Conservation (phyloP, 2,113 vertebrate species). For the Naja naja region DNA sequence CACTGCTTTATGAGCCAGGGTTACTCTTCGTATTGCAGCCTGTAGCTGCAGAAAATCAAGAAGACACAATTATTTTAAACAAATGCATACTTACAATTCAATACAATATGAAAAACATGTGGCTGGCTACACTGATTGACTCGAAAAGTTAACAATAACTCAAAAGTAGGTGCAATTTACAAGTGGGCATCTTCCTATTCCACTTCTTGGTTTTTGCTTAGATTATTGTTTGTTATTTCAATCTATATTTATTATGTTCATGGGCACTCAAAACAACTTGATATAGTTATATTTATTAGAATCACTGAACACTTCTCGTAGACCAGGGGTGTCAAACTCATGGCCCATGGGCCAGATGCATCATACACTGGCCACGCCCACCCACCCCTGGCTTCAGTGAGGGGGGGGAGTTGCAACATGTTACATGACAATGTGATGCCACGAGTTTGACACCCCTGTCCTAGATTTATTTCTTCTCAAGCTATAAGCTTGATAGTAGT, state of each 20-base stretch:
- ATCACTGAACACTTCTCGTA: neutral
- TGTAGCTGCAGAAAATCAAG: slow-evolving; percentile 72
- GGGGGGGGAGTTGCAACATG: too few species aligned
- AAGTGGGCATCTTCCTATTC: neutral
- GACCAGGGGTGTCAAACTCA: too few species aligned
- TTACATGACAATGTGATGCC: too few species aligned
- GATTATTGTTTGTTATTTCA: neutral
- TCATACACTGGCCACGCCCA: too few species aligned
- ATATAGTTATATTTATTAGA: neutral
- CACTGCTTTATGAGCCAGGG: slow-evolving; percentile 82
- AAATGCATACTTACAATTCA: neutral
- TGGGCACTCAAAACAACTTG: neutral
- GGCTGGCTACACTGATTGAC: neutral
- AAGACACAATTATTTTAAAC: neutral
- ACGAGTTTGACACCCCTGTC: too few species aligned
- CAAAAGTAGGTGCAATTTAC: neutral
- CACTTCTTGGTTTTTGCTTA: neutral
- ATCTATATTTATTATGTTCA: neutral
- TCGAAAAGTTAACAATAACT: neutral
- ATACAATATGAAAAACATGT: neutral
- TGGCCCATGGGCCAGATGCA: too few species aligned
- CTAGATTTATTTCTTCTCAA: neutral
- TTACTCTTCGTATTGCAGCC: slow-evolving; percentile 84
- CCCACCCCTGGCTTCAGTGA: too few species aligned
- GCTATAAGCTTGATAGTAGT: neutral